phyloP scores from a whole-genome alignment of 2,113 vertebrate genomes.

The Polypterus senegalus region DNA sequence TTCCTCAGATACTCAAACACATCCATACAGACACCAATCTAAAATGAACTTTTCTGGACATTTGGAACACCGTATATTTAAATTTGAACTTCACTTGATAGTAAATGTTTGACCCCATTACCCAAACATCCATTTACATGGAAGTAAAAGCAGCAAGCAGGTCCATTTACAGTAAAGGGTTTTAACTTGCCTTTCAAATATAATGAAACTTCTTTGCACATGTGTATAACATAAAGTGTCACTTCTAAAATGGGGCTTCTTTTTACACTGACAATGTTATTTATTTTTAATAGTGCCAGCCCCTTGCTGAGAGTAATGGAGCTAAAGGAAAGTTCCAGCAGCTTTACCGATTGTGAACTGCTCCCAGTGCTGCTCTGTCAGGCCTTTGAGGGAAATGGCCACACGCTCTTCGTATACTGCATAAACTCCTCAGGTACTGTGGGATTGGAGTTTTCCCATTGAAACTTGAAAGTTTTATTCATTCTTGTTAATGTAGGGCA shows the following conservation, averaged over 20 bases:
- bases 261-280: rapidly evolving
- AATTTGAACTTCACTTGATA: too few species aligned
- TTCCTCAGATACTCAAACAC: too few species aligned
- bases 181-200: background rate
- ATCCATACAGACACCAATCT: too few species aligned
- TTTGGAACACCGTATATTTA: too few species aligned
- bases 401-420: slow-evolving; percentile 37
- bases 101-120: too few species aligned
- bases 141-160: too few species aligned
- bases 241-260: background rate
- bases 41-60: too few species aligned
- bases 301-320: slow-evolving; percentile 32
- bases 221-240: background rate
- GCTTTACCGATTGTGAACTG: slow-evolving; percentile 8
- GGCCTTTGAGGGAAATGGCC: slow-evolving; percentile 42
- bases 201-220: background rate
- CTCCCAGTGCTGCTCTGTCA: slow-evolving; percentile 32
- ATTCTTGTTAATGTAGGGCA: slow-evolving; percentile 22
- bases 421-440: slow-evolving; percentile 37
- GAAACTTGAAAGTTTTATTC: too few species aligned
- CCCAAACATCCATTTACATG: too few species aligned
- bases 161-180: too few species aligned
- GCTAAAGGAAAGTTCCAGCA: background rate
- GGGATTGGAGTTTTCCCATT: rapidly evolving
- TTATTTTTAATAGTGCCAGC: slow-evolving; percentile 31